These are phyloP conservation scores for Popillia japonica DNA, from an alignment of 1,140 invertebrate species.

Conservation along the genomic window DNA sequence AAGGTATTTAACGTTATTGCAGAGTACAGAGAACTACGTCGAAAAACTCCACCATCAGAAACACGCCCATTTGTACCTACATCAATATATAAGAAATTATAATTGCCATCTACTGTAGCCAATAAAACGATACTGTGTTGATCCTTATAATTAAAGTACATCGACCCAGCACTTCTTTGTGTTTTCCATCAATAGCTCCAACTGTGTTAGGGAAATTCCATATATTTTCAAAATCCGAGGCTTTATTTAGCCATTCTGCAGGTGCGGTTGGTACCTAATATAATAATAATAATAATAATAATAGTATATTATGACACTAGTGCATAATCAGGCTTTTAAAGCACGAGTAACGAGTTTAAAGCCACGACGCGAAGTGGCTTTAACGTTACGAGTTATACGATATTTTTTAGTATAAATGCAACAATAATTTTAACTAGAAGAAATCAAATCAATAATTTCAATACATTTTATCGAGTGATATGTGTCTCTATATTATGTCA, in stretches of 20 bases:
- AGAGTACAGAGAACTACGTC: constrained; percentile 11
- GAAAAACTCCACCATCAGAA: constrained; percentile 58
- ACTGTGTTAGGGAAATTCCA: constrained; percentile 37
- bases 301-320: too few species aligned
- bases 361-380: too few species aligned
- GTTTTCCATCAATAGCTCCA: constrained; percentile 59
- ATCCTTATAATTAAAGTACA: constrained; percentile 59
- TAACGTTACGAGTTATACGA: too few species aligned
- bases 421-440: too few species aligned
- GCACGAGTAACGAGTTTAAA: too few species aligned
- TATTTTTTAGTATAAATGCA: too few species aligned
- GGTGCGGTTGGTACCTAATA: constrained; percentile 33
- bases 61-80: constrained; percentile 55
- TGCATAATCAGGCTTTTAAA: too few species aligned
- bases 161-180: constrained; percentile 54
- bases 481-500: too few species aligned
- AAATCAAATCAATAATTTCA: too few species aligned
- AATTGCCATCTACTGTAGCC: constrained; percentile 58
- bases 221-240: background rate
- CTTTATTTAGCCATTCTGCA: constrained; percentile 38
- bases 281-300: too few species aligned
- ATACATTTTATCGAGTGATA: too few species aligned
- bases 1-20: too few species aligned
- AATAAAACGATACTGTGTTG: constrained; percentile 58
- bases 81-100: constrained; percentile 57